Base-by-base conservation (phyloP, 2,113 vertebrate species). In the Campylomormyrus numenius region DNA sequence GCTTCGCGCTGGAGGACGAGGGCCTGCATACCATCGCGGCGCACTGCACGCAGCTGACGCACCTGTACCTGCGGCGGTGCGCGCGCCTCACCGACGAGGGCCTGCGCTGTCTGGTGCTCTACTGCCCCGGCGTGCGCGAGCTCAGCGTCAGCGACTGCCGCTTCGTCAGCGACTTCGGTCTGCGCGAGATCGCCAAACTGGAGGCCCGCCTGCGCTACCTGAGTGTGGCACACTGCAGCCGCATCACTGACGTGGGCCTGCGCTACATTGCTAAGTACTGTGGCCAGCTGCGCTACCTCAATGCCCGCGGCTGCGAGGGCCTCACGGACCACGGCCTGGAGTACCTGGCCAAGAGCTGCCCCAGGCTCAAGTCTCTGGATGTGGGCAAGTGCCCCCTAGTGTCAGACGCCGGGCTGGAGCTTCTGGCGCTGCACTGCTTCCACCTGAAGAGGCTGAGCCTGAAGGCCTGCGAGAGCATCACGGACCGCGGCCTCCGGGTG, bases 181-280 rank as follows among this genome's bases (percentile, higher is more conserved):
- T 99, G 93, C 96, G 98, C 0, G 98, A 99, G 93, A 97, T 99
- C 0, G 98, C 98, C 90, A 98, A 98, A 52, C 96, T 99, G 94
- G 98, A 99, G 95, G 96, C 96, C 0, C 97, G 97, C 77, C 96
- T 99, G 87, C 97, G 98, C 8, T 99, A 99, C 95, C 97, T 99
- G 74, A 99, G 98, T 91, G 97, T 99, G 39, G 98, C 98, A 5
- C 98, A 99, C 96, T 99, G 98, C 77, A 94, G 97, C 88, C 98
- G 98, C 7, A 97, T 99, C 94, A 99, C 98, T 0, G 98, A 99
- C 0, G 98, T 99, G 91, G 98, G 98, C 84, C 93, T 99, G 91
- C 98, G 98, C 88, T 99, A 99, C 89, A 95, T 99, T 24, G 98
- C 98, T 83, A 99, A 98, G 87, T 99, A 99, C 96, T 99, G 98